Conservation (phyloP, 2,797 vertebrate genomes). For the Tarsius wallacei region DNA sequence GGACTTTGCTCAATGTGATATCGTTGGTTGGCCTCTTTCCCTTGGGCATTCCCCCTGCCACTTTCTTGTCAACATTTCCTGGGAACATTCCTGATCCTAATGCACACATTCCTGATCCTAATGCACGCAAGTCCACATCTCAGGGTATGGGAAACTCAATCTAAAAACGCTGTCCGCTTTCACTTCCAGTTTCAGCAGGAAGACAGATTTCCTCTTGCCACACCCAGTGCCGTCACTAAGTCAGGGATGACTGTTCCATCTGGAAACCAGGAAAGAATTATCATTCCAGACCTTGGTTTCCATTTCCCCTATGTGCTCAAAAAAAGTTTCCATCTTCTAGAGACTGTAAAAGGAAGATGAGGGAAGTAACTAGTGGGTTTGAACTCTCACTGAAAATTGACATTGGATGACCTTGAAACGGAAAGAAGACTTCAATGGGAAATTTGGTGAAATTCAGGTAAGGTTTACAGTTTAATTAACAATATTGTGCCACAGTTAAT, state of each 20-base stretch:
- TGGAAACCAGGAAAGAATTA: not conserved
- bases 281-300: not conserved
- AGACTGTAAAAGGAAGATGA: not conserved
- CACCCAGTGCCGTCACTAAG: not conserved
- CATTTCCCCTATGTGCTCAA: not conserved
- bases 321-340: not conserved
- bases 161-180: not conserved
- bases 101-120: not conserved
- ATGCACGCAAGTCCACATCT: not conserved
- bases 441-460: not conserved
- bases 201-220: not conserved
- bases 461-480: not conserved
- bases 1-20: not conserved
- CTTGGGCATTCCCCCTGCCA: not conserved
- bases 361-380: not conserved
- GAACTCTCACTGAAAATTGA: not conserved
- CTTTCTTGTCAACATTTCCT: not conserved
- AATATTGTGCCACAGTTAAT: not conserved
- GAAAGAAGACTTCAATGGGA: not conserved
- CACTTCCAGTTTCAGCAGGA: not conserved
- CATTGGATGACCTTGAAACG: not conserved
- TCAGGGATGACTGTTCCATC: not conserved
- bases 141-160: not conserved
- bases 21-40: not conserved
- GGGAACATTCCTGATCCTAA: not conserved